Evolutionary conservation across 2,888 invertebrate genomes (phyloP).

Genomic region (Diogma glabrata): DNA sequence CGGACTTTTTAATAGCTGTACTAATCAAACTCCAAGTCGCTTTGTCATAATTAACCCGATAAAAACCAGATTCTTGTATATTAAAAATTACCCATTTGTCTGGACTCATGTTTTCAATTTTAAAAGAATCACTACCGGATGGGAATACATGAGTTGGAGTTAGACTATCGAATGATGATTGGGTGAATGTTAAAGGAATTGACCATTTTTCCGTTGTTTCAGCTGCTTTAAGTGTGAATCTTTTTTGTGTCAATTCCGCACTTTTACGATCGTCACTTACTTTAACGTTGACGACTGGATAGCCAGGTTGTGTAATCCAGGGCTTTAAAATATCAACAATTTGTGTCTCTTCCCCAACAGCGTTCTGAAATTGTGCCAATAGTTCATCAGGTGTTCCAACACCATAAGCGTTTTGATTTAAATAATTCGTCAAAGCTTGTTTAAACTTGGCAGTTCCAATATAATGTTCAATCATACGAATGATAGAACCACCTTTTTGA

Average conservation of each 20-base stretch:
- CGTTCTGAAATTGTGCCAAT: conserved; percentile 34
- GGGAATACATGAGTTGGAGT: neutral
- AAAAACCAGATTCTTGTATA: conserved; percentile 49
- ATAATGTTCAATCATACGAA: conserved; percentile 56
- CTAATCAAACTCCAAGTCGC: conserved; percentile 44
- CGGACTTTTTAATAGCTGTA: conserved; percentile 35
- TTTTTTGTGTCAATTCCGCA: conserved; percentile 6
- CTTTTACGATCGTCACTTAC: neutral
- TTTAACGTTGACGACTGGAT: conserved; percentile 44
- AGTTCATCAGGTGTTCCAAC: conserved; percentile 38
- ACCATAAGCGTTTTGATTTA: conserved; percentile 33
- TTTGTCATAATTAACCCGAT: conserved; percentile 53
- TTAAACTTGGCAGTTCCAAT: conserved; percentile 43
- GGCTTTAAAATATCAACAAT: conserved; percentile 17
- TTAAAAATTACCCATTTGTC: conserved; percentile 52
- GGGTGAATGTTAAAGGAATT: conserved; percentile 30
- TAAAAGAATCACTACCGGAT: neutral
- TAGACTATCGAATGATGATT: conserved; percentile 22
- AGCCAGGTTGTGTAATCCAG: conserved; percentile 50
- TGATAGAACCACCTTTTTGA: conserved; percentile 50
- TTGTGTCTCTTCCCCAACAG: conserved; percentile 25
- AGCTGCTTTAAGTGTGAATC: conserved; percentile 24
- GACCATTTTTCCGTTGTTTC: conserved; percentile 27
- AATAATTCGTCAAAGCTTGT: conserved; percentile 43
- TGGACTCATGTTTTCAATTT: neutral